phyloP scores from a whole-genome alignment of 2,888 invertebrate species.

The Anodontia alba region DNA sequence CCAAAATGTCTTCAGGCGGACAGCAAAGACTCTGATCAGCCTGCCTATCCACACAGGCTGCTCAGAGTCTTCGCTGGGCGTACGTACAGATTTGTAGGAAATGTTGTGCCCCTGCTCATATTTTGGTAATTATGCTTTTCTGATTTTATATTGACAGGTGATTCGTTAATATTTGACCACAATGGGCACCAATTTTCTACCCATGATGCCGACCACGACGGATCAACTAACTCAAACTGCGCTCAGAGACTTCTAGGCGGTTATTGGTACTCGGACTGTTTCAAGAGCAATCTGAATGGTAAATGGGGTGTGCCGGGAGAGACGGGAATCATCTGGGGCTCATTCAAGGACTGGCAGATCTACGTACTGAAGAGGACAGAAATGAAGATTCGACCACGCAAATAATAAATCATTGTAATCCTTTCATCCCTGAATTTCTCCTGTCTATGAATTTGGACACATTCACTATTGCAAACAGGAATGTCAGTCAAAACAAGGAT shows the following conservation, averaged over 20 bases:
- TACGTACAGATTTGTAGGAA: too few relatives aligned
- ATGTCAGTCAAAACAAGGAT: too few relatives aligned
- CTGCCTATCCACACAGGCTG: too few relatives aligned
- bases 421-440: too few relatives aligned
- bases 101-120: too few relatives aligned
- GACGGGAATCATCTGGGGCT: conserved; percentile 67
- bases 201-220: conserved; percentile 60
- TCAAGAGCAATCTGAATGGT: conserved; percentile 67
- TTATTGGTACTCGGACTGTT: conserved; percentile 67
- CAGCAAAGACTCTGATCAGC: too few relatives aligned
- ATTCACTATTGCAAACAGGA: too few relatives aligned
- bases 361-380: conserved; percentile 63
- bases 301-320: conserved; percentile 63
- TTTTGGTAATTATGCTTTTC: too few relatives aligned
- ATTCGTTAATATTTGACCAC: conserved; percentile 66
- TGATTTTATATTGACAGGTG: conserved; percentile 46
- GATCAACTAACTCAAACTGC: conserved; percentile 55
- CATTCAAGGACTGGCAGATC: conserved; percentile 63
- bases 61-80: too few relatives aligned
- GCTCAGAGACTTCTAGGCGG: conserved; percentile 65
- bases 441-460: too few relatives aligned
- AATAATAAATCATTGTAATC: background rate
- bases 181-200: conserved; percentile 64
- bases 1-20: too few relatives aligned
- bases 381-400: conserved; percentile 59